A percentile compares a stretch with the other conserved stretches of the same genome.
These are phyloP conservation scores for Petroica traversi DNA, from an alignment of 2,113 vertebrate genomes.

Conservation along the genomic window DNA sequence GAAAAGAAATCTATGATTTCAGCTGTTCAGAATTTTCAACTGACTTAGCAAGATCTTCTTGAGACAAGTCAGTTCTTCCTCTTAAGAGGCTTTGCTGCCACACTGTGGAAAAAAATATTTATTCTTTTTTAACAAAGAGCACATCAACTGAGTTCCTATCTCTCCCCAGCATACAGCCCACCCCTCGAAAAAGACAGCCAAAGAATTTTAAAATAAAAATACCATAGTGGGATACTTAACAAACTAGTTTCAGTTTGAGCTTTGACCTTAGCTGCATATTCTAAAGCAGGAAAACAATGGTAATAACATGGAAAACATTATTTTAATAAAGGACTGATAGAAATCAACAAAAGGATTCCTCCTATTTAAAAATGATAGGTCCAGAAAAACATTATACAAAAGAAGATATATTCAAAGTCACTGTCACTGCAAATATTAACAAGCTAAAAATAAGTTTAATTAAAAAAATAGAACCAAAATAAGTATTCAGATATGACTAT, in stretches of 20 bases:
- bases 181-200: not conserved
- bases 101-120: slow-evolving; percentile 66
- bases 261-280: not conserved
- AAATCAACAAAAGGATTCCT: not conserved
- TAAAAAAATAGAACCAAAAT: not conserved
- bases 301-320: not conserved
- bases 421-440: not conserved
- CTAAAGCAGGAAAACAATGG: not conserved
- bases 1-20: not conserved
- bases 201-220: not conserved
- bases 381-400: not conserved
- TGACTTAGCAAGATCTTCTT: not conserved
- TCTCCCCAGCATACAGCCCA: not conserved
- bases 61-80: not conserved
- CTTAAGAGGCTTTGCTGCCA: slow-evolving; percentile 74
- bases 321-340: not conserved
- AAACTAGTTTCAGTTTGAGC: not conserved
- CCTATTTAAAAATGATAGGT: not conserved
- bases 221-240: not conserved
- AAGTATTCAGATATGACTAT: not conserved
- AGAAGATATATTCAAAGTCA: not conserved
- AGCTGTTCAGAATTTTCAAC: not conserved
- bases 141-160: not conserved
- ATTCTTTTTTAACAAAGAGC: not conserved
- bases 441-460: not conserved